Conservation (phyloP, 37 sponge, comb jelly and placozoan species). For the Amphimedon queenslandica region DNA sequence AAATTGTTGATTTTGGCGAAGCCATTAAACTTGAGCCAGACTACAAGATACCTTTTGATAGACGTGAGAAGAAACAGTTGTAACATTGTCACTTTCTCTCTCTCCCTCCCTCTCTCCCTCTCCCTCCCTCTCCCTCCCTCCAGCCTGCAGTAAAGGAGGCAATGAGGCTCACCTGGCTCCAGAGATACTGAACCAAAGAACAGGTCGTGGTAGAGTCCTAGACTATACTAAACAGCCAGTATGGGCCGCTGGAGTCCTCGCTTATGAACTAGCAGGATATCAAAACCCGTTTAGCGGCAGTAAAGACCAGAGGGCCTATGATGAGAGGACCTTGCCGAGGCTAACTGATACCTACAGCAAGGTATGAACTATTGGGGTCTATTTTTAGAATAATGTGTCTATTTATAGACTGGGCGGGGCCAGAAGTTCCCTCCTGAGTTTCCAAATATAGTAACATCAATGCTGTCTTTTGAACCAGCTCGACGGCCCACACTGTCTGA, state of each 20-base stretch:
- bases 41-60: conserved; percentile 41
- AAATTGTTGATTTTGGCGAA: conserved; percentile 74
- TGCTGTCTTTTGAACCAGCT: conserved; percentile 27
- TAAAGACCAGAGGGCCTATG: conserved; percentile 50
- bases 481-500: conserved; percentile 22
- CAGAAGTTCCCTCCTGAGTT: conserved; percentile 17
- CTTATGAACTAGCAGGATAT: conserved; percentile 69
- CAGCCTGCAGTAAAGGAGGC: conserved; percentile 18
- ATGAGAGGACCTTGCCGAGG: conserved; percentile 25
- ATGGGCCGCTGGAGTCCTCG: conserved; percentile 83
- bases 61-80: too few relatives aligned
- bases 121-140: too few relatives aligned
- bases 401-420: neutral
- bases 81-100: too few relatives aligned
- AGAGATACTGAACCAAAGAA: conserved; percentile 61
- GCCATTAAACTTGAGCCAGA: conserved; percentile 38
- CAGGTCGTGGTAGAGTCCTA: conserved; percentile 48
- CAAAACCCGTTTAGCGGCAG: conserved; percentile 26
- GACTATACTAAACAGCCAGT: conserved; percentile 64
- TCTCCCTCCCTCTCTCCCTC: too few relatives aligned
- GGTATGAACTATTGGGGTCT: neutral
- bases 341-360: conserved; percentile 5
- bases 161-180: conserved; percentile 68
- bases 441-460: conserved; percentile 7
- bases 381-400: neutral